Conservation (phyloP, 2,888 invertebrate species). For the Julus scanicus region DNA sequence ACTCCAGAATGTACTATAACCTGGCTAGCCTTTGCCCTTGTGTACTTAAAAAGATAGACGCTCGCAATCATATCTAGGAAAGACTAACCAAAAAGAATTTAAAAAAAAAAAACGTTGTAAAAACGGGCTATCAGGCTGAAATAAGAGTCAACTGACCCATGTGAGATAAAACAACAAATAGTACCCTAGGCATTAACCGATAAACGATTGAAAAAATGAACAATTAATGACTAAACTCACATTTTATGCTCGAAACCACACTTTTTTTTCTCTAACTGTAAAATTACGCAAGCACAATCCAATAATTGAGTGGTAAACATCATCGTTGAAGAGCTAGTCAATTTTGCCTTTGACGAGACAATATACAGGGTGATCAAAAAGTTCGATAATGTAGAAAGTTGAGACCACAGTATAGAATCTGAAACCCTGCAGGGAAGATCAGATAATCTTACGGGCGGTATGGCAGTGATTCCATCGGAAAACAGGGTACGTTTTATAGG, state of each 20-base stretch:
- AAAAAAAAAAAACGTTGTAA: not conserved
- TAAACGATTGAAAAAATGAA: not conserved
- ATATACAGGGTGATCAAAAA: not conserved
- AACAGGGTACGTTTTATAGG: too few species aligned
- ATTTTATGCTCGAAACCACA: not conserved
- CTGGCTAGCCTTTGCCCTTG: constrained; percentile 12
- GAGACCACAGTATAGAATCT: too few species aligned
- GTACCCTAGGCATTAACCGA: too few species aligned
- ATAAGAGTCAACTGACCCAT: not conserved
- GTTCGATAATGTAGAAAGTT: not conserved
- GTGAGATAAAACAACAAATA: not conserved
- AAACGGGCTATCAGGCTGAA: not conserved
- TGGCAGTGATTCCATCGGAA: too few species aligned
- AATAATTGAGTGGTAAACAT: not conserved
- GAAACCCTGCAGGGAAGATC: too few species aligned
- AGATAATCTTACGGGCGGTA: too few species aligned
- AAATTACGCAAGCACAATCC: not conserved
- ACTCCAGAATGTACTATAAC: not conserved
- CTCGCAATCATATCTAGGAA: constrained; percentile 34
- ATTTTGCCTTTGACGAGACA: not conserved
- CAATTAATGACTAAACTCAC: not conserved
- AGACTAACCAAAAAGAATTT: constrained; percentile 46
- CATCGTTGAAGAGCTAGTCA: not conserved
- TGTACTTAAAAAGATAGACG: constrained; percentile 44
- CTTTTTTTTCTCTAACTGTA: not conserved